These are phyloP conservation scores for Parapristionchus giblindavisi DNA, from an alignment of 2,888 invertebrate genomes.

Conservation along the genomic window DNA sequence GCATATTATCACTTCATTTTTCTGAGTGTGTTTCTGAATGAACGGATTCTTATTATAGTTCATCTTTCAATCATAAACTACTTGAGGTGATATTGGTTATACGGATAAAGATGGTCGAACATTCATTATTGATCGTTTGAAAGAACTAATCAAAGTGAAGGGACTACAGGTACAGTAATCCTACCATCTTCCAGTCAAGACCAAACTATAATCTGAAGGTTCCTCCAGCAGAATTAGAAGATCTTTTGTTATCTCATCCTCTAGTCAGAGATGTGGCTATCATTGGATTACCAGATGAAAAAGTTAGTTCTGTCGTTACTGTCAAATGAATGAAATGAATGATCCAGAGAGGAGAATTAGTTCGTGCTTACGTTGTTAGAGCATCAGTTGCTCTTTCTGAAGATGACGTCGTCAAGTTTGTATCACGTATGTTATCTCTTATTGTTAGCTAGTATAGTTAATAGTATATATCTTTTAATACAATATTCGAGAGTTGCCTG, in stretches of 20 bases:
- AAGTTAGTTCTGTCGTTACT: constrained; percentile 2
- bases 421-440: constrained; percentile 40
- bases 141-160: constrained; percentile 67
- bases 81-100: constrained; percentile 61
- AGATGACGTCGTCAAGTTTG: constrained; percentile 39
- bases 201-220: constrained; percentile 72
- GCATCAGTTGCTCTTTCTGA: constrained; percentile 27
- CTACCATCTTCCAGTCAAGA: background rate
- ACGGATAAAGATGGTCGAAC: constrained; percentile 52
- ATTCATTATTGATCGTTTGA: constrained; percentile 64
- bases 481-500: too few species aligned
- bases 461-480: too few species aligned
- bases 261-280: constrained; percentile 83
- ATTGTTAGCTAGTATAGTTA: too few species aligned
- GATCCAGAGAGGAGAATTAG: constrained; percentile 70
- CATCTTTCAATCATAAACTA: too few species aligned
- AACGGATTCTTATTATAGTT: too few species aligned
- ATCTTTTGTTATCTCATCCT: constrained; percentile 79
- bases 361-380: constrained; percentile 68
- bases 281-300: constrained; percentile 79
- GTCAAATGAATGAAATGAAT: background rate
- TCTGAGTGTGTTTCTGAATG: too few species aligned
- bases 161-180: constrained; percentile 57
- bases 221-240: constrained; percentile 87
- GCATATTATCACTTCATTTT: too few species aligned